Evolutionary conservation across 2,113 vertebrate genomes (phyloP).

Genomic region (Paramisgurnus dabryanus): DNA sequence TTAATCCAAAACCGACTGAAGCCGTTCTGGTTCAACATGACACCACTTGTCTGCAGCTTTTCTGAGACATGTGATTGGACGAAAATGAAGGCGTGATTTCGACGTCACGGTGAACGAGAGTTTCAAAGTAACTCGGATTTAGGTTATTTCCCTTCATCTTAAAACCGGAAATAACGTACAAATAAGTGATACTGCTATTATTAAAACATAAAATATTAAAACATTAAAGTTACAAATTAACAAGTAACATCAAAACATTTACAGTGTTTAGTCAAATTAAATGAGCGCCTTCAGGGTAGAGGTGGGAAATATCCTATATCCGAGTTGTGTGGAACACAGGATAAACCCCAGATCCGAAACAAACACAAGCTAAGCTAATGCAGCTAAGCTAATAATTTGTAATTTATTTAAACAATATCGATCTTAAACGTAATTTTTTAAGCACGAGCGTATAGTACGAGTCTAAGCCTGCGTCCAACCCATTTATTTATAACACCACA

Average conservation of each 20-base stretch:
- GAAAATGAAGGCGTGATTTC: conserved; percentile 40
- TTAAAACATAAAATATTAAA: too few species aligned
- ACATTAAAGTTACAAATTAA: too few species aligned
- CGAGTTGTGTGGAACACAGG: too few species aligned
- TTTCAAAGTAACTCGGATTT: too few species aligned
- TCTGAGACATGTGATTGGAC: conserved; percentile 66
- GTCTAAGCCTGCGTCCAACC: neutral
- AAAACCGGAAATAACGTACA: too few species aligned
- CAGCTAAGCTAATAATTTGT: neutral
- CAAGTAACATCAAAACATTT: too few species aligned
- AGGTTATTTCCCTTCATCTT: too few species aligned
- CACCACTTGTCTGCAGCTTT: conserved; percentile 49
- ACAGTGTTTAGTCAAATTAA: too few species aligned
- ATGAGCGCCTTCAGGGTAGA: too few species aligned
- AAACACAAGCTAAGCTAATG: conserved; percentile 23
- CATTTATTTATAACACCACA: neutral
- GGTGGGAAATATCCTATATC: too few species aligned
- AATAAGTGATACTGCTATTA: too few species aligned
- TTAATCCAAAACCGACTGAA: neutral
- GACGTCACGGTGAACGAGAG: conserved; percentile 32
- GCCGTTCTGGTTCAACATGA: conserved; percentile 30
- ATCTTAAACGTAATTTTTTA: neutral
- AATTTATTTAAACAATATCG: neutral
- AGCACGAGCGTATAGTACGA: neutral
- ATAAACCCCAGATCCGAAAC: conserved; percentile 33